Evolutionary conservation across 2,888 invertebrate species (phyloP).

Genomic region (Suillia variegata): DNA sequence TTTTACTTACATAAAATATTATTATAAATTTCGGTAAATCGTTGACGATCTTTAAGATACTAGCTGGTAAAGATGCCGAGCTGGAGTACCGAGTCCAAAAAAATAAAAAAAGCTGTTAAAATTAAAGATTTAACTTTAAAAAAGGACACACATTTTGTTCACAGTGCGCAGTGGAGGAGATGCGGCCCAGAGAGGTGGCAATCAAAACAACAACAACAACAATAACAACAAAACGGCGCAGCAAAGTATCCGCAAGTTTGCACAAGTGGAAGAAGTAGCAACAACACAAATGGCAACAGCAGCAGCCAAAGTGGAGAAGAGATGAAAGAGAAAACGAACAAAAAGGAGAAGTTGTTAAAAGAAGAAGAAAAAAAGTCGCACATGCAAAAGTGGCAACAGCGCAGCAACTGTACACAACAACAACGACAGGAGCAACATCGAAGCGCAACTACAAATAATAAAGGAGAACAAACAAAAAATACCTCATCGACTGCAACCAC

Average conservation of each 20-base stretch:
- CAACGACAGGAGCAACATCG: neutral
- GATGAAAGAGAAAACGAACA: slow-evolving; percentile 16
- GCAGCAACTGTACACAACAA: slow-evolving; percentile 12
- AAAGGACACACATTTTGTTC: too few species aligned
- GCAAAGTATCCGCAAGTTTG: slow-evolving; percentile 12
- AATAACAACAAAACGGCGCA: slow-evolving; percentile 25
- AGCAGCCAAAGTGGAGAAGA: slow-evolving; percentile 12
- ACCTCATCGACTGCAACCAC: neutral
- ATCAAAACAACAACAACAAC: slow-evolving; percentile 32
- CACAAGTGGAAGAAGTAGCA: slow-evolving; percentile 10
- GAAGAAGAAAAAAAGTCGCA: slow-evolving; percentile 14
- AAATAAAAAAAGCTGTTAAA: too few species aligned
- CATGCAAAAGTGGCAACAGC: slow-evolving; percentile 6
- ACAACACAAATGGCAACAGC: slow-evolving; percentile 7
- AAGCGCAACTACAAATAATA: slow-evolving; percentile 8
- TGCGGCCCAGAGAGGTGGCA: slow-evolving; percentile 19
- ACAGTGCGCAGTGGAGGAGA: too few species aligned
- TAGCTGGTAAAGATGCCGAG: too few species aligned
- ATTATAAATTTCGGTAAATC: too few species aligned
- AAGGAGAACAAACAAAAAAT: slow-evolving; percentile 21
- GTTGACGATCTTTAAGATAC: too few species aligned
- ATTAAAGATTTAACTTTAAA: too few species aligned
- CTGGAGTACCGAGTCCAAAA: too few species aligned
- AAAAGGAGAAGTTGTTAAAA: too few species aligned
- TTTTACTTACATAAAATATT: too few species aligned